Conservation (phyloP, 2,888 invertebrate species). For the Phalera bucephala region DNA sequence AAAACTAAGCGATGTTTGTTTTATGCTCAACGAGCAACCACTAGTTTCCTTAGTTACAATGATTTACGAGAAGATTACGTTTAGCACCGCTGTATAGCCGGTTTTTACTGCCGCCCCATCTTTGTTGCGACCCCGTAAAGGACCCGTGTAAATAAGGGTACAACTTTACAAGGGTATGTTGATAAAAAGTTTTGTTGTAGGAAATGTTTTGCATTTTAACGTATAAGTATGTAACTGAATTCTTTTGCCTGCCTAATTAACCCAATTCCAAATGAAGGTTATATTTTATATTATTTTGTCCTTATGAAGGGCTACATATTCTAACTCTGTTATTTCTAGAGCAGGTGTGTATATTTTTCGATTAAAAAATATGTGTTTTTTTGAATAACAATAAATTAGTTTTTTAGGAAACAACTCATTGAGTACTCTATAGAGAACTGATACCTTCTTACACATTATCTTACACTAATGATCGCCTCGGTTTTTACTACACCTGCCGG, state of each 20-base stretch:
- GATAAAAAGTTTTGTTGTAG: neutral
- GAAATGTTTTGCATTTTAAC: neutral
- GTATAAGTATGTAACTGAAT: neutral
- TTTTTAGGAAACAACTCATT: no score
- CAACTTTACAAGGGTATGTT: neutral
- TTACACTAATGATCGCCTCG: no score
- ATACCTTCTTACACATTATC: no score
- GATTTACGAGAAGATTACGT: conserved; percentile 30
- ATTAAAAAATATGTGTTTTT: no score
- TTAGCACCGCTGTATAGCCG: conserved; percentile 17
- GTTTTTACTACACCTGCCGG: no score
- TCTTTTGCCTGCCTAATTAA: neutral
- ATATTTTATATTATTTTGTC: no score
- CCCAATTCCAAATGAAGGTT: neutral
- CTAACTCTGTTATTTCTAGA: no score
- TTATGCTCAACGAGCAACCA: conserved; percentile 13
- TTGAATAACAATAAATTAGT: no score
- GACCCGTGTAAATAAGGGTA: conserved; percentile 1
- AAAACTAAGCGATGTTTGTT: conserved; percentile 8
- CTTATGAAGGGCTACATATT: no score
- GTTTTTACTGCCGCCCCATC: conserved; percentile 19
- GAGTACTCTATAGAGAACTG: no score
- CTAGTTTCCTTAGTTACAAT: conserved; percentile 26
- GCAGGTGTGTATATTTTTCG: no score
- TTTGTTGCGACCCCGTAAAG: neutral